Base-by-base conservation (phyloP, 2,797 vertebrate genomes). In the Cyprinella venusta region DNA sequence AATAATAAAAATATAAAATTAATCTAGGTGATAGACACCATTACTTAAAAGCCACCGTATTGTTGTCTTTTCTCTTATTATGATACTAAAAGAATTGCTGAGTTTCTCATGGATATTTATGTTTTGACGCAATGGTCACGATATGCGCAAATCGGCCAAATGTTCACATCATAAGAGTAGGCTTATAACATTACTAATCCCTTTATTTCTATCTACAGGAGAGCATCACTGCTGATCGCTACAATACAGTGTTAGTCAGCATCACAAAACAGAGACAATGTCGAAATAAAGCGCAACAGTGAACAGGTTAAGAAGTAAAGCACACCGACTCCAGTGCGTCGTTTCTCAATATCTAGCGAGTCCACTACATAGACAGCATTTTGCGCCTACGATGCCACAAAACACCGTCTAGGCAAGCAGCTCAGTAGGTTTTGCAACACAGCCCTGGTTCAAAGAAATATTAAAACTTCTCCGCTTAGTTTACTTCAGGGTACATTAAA, bases 381-480 rank as follows among this genome's bases (percentile, higher is more conserved):
- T 26, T 12, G 30, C 76, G 59, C 42, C 13, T 65, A 5, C 24
- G 56, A 10, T 33, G 42, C 61, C 48, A 19, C 6, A 67, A 30
- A 61, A 76, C 33, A 33, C 30, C 54, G 48, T 45, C 72, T 67
- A 68, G 61, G 1, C 30, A 56, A 40, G 24, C 38, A 68, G 24
- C 64, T 69, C 45, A 13, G 6, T 12, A 16, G 30, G 71, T 13
- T 75, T 67, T 40, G 21, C 8, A 24, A 52, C 45, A 42, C 59
- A 54, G 30, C 6, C 69, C 30, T 15, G 42, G 19, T 54, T 75
- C 26, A n/a, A n/a, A 33, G 6, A 21, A 63, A 21, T n/a, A 65
- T 65, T 16, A 0, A 76, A 82, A 82, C 72, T 68, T 76, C 38
- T 24, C 61, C 48, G 18, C 70, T 26, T 67, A 21, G n/a, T 45